Percentiles rank a stretch among this genome's conserved stretches.
These are phyloP conservation scores for Copidosoma aretas DNA, from an alignment of 2,888 invertebrate species.

Conservation along the genomic window DNA sequence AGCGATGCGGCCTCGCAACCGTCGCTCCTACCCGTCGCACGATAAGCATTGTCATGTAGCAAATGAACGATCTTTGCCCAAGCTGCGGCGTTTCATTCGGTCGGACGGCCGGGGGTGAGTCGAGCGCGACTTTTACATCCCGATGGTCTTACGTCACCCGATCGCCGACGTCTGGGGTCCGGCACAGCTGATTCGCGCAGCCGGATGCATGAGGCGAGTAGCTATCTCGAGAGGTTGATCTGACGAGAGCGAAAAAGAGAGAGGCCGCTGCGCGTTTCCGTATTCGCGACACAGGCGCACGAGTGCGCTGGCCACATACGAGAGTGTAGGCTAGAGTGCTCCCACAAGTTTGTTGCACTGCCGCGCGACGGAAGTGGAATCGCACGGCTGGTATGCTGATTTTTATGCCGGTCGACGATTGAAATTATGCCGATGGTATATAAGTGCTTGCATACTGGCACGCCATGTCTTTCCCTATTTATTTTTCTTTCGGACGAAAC, in stretches of 20 bases:
- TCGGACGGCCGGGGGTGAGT: not conserved
- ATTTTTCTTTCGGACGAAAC: too few species aligned
- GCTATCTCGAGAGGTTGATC: not conserved
- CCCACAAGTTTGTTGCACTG: not conserved
- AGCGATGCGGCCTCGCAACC: too few species aligned
- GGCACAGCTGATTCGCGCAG: not conserved
- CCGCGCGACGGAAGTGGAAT: not conserved
- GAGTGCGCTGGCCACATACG: not conserved
- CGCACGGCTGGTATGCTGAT: not conserved
- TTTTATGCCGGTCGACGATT: not conserved
- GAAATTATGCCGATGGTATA: not conserved
- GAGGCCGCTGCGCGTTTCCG: conserved; percentile 10
- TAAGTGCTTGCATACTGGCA: not conserved
- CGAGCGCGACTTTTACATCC: not conserved
- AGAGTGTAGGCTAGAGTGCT: conserved; percentile 7
- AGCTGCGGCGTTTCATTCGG: too few species aligned
- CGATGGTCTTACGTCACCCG: too few species aligned
- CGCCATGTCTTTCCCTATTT: too few species aligned
- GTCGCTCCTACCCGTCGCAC: too few species aligned
- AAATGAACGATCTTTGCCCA: too few species aligned
- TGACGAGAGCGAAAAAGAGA: conserved; percentile 7
- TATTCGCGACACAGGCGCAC: not conserved
- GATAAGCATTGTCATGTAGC: too few species aligned
- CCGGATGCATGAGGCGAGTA: not conserved
- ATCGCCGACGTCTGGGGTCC: too few species aligned